These are phyloP conservation scores for Coenonympha glycerion DNA, from an alignment of 2,888 invertebrate species.

Conservation along the genomic window DNA sequence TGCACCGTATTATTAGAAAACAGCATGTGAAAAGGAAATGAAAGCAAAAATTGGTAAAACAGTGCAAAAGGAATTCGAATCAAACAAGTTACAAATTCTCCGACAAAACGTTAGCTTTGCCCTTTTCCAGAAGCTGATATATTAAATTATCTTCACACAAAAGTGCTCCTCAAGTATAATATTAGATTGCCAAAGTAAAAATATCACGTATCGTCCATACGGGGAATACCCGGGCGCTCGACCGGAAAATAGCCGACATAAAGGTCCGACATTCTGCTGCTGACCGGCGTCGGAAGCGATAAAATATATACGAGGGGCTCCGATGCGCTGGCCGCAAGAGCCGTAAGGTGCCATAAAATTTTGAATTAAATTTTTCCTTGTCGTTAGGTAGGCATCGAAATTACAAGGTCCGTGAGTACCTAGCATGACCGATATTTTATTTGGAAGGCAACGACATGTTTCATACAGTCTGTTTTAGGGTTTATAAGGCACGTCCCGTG, in stretches of 20 bases:
- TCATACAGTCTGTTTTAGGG: background rate
- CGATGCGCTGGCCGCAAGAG: slow-evolving; percentile 35
- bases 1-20: too few relatives aligned
- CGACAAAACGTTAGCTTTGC: background rate
- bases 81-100: background rate
- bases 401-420: background rate
- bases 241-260: slow-evolving; percentile 72
- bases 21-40: background rate
- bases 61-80: background rate
- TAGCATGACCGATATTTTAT: too few relatives aligned
- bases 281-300: slow-evolving; percentile 56
- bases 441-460: background rate
- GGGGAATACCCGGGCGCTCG: slow-evolving; percentile 61
- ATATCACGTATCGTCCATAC: slow-evolving; percentile 58
- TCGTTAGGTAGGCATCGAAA: slow-evolving; percentile 4
- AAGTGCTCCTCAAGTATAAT: slow-evolving; percentile 30
- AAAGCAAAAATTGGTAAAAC: background rate
- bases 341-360: slow-evolving; percentile 40
- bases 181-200: slow-evolving; percentile 55
- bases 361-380: slow-evolving; percentile 21
- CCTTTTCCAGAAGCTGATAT: slow-evolving; percentile 6
- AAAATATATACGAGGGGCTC: slow-evolving; percentile 52
- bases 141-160: slow-evolving; percentile 11
- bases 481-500: too few relatives aligned
- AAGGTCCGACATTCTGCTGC: slow-evolving; percentile 61